phyloP scores from a whole-genome alignment of 2,113 vertebrate species.

The Macaca mulatta region DNA sequence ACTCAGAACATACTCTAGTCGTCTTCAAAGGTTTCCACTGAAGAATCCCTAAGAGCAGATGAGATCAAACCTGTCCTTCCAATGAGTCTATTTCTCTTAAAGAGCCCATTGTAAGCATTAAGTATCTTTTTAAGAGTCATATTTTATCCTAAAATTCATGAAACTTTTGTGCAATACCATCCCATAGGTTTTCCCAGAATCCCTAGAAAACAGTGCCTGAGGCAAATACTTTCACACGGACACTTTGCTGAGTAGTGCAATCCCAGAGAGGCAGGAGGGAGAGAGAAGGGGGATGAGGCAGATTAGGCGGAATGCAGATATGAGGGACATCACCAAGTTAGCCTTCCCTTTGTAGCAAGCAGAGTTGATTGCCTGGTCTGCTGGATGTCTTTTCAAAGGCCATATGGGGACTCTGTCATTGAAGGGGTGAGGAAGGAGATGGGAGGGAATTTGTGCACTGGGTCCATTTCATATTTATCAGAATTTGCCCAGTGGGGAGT shows the following conservation, averaged over 20 bases:
- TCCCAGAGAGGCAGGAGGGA: neutral
- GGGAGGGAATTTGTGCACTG: neutral
- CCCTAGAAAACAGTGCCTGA: slow-evolving; percentile 2
- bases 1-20: neutral
- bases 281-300: too few relatives aligned
- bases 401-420: neutral
- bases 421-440: neutral
- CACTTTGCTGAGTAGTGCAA: neutral
- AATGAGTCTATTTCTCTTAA: neutral
- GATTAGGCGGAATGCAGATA: neutral
- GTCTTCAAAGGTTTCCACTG: neutral
- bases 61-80: neutral
- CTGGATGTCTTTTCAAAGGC: neutral
- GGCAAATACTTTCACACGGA: neutral
- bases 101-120: neutral
- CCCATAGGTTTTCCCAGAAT: neutral
- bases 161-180: neutral
- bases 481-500: neutral
- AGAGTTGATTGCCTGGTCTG: neutral
- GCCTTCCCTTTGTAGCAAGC: neutral
- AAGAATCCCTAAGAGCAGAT: neutral
- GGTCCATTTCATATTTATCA: neutral
- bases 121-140: neutral
- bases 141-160: neutral
- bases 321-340: neutral